phyloP scores from a whole-genome alignment of 2,888 invertebrate species.

The Drosophila gaucha region DNA sequence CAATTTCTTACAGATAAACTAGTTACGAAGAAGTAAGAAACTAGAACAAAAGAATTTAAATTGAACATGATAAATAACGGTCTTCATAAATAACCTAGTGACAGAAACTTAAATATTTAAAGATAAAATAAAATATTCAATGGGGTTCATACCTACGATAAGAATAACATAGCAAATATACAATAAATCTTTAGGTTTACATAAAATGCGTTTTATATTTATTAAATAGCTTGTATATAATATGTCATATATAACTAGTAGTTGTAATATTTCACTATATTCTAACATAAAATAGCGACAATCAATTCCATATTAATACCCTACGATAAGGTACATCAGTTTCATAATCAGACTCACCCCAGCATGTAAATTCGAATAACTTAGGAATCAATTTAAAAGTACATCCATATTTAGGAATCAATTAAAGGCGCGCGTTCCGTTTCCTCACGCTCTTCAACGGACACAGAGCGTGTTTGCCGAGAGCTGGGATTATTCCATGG shows the following conservation, averaged over 20 bases:
- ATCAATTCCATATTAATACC: constrained; percentile 59
- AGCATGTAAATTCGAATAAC: constrained; percentile 28
- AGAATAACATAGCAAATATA: background rate
- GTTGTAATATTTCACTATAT: constrained; percentile 23
- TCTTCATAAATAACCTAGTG: background rate
- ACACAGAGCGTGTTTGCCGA: constrained; percentile 1
- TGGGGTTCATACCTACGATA: background rate
- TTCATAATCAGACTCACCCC: constrained; percentile 37
- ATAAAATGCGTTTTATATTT: constrained; percentile 30
- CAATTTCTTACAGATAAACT: background rate
- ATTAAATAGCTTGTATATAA: constrained; percentile 41
- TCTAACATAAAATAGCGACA: constrained; percentile 36
- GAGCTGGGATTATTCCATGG: constrained; percentile 88
- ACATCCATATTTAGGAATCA: constrained; percentile 48
- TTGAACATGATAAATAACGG: too few relatives aligned
- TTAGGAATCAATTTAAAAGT: background rate
- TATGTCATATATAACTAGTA: constrained; percentile 27
- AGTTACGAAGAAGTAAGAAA: background rate
- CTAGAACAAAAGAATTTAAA: background rate
- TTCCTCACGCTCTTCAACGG: background rate
- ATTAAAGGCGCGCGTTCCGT: constrained; percentile 55
- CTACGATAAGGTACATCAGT: constrained; percentile 67
- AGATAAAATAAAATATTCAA: background rate
- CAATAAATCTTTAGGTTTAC: constrained; percentile 3
- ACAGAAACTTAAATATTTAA: background rate